These are phyloP conservation scores for Rhodophaea formosa DNA, from an alignment of 2,888 invertebrate genomes.

Conservation along the genomic window DNA sequence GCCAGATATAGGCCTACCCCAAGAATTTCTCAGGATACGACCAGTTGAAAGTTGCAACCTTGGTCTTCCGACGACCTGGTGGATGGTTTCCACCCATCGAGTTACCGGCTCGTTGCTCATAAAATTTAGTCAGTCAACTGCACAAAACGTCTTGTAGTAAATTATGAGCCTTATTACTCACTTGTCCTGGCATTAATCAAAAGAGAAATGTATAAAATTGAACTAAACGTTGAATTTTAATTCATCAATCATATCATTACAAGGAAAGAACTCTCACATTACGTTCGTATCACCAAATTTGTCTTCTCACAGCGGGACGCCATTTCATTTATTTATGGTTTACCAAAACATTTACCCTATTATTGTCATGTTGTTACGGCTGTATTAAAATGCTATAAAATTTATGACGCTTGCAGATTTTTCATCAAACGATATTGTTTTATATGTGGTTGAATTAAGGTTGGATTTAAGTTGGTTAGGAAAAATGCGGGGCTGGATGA, in stretches of 20 bases:
- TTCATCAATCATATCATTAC: conserved; percentile 10
- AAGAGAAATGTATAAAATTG: not conserved
- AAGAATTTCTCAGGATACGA: too few species aligned
- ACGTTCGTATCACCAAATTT: conserved; percentile 54
- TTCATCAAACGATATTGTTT: conserved; percentile 26
- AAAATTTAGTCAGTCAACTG: not conserved
- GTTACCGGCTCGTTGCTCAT: not conserved
- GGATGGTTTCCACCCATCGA: not conserved
- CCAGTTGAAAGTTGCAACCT: too few species aligned
- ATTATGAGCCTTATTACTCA: conserved; percentile 3
- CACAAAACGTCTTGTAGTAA: not conserved
- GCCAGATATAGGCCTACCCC: too few species aligned
- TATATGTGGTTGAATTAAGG: conserved; percentile 26
- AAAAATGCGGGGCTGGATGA: conserved; percentile 59
- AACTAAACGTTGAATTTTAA: conserved; percentile 5
- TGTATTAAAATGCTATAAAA: conserved; percentile 79
- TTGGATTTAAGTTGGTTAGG: conserved; percentile 31
- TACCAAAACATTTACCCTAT: conserved; percentile 81
- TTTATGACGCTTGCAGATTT: conserved; percentile 72
- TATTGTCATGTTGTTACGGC: conserved; percentile 77
- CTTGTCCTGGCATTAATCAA: conserved; percentile 3
- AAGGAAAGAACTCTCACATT: conserved; percentile 35
- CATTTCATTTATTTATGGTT: conserved; percentile 75
- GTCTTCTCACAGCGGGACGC: conserved; percentile 62
- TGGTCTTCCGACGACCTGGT: too few species aligned